Percentiles rank a stretch among this genome's conserved stretches.
Conservation (phyloP, 2,113 vertebrate genomes). For the Atherinomorus stipes region DNA sequence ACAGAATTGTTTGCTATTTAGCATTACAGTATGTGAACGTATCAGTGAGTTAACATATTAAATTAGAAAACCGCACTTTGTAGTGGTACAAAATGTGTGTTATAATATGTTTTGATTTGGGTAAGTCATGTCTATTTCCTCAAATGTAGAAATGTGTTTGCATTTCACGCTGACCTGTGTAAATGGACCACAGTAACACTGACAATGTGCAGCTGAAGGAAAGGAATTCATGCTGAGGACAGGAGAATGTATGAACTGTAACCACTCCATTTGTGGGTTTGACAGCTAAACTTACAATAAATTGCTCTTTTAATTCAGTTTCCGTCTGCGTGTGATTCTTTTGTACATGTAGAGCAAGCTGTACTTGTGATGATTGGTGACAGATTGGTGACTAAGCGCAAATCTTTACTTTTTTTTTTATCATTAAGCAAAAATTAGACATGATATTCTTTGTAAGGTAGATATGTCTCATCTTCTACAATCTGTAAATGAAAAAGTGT, state of each 20-base stretch:
- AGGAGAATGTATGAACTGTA: slow-evolving; percentile 61
- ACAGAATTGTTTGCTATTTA: background rate
- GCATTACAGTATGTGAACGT: background rate
- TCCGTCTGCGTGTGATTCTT: slow-evolving; percentile 20
- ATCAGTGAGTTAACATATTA: background rate
- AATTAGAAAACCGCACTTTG: background rate
- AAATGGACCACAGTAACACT: slow-evolving; percentile 21
- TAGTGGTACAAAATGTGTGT: background rate
- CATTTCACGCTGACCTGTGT: slow-evolving; percentile 23
- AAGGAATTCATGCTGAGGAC: slow-evolving; percentile 68
- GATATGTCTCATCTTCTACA: background rate
- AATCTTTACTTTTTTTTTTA: no score
- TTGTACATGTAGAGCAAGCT: background rate
- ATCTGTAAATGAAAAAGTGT: background rate
- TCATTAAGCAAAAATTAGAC: no score
- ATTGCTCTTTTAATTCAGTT: slow-evolving; percentile 54
- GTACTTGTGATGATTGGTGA: background rate
- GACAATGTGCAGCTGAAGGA: slow-evolving; percentile 10
- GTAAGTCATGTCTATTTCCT: background rate
- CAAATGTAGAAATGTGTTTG: background rate
- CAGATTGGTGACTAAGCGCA: no score
- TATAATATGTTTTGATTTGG: background rate
- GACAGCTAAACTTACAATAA: slow-evolving; percentile 71
- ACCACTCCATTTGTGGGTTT: slow-evolving; percentile 48
- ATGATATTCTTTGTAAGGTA: background rate